Conservation (phyloP, 2,888 invertebrate species). For the Endomychus coccineus region DNA sequence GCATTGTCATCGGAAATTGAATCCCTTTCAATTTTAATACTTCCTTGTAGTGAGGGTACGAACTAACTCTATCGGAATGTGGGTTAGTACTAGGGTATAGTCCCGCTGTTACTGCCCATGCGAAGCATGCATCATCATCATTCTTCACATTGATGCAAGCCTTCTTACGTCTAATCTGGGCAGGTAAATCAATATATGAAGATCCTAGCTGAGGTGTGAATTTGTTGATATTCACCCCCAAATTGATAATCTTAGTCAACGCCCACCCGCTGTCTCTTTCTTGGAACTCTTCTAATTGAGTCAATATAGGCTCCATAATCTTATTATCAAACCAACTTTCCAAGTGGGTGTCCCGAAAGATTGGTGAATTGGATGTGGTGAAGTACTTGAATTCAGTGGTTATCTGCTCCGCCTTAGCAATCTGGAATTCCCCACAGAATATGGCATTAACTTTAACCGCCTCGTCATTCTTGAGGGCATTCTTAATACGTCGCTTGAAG, state of each 20-base stretch:
- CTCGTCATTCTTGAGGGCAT: not conserved
- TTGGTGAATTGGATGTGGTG: slow-evolving; percentile 17
- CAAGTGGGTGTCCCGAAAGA: slow-evolving; percentile 1
- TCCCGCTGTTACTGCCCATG: slow-evolving; percentile 16
- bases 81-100: slow-evolving; percentile 2
- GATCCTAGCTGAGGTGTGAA: slow-evolving; percentile 10
- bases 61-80: not conserved
- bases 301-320: slow-evolving; percentile 17
- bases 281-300: slow-evolving; percentile 25
- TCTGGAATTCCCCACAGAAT: slow-evolving; percentile 19
- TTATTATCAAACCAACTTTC: slow-evolving; percentile 20
- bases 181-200: slow-evolving; percentile 17
- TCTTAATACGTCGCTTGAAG: slow-evolving; percentile 7
- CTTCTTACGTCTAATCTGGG: slow-evolving; percentile 15
- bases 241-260: slow-evolving; percentile 19
- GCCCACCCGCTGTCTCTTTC: slow-evolving; percentile 24
- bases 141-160: slow-evolving; percentile 22
- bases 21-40: slow-evolving; percentile 5
- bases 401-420: slow-evolving; percentile 15
- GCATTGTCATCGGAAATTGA: slow-evolving; percentile 10
- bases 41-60: slow-evolving; percentile 1
- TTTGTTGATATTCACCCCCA: slow-evolving; percentile 19
- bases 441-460: slow-evolving; percentile 8
- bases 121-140: slow-evolving; percentile 23
- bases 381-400: slow-evolving; percentile 23